Evolutionary conservation across 2,113 vertebrate genomes (phyloP).

Genomic region (Cinclus mexicanus): DNA sequence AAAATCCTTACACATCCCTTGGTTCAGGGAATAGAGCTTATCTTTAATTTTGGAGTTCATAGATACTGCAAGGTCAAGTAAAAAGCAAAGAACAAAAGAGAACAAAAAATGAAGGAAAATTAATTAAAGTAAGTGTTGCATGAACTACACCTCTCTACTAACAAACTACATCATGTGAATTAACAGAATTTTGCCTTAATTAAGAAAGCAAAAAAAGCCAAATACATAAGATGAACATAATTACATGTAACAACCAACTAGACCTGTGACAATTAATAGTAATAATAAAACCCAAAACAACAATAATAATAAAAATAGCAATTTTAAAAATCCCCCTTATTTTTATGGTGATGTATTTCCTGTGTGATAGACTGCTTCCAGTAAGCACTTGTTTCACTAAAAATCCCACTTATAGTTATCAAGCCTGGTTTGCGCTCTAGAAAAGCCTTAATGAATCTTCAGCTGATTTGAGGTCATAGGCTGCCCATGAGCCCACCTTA

Average conservation of each 20-base stretch:
- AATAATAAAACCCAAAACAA: neutral
- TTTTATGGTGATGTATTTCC: neutral
- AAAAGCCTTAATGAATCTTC: neutral
- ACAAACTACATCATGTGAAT: neutral
- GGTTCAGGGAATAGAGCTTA: fast-evolving
- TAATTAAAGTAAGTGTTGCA: neutral
- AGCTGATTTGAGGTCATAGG: neutral
- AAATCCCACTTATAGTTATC: neutral
- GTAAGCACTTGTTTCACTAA: neutral
- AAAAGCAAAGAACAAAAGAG: neutral
- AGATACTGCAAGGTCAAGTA: neutral
- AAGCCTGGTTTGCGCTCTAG: neutral
- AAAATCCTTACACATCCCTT: neutral
- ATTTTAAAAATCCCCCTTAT: neutral
- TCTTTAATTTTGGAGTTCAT: neutral
- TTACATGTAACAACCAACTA: neutral
- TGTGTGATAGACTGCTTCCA: neutral
- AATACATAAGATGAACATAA: neutral
- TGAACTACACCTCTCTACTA: neutral
- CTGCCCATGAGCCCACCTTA: neutral
- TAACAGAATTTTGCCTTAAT: neutral
- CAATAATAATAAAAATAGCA: neutral
- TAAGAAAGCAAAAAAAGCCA: neutral
- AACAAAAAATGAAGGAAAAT: neutral
- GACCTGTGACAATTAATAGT: neutral